Conservation (phyloP, 2,113 vertebrate species). For the Gallinago paraguaiae region DNA sequence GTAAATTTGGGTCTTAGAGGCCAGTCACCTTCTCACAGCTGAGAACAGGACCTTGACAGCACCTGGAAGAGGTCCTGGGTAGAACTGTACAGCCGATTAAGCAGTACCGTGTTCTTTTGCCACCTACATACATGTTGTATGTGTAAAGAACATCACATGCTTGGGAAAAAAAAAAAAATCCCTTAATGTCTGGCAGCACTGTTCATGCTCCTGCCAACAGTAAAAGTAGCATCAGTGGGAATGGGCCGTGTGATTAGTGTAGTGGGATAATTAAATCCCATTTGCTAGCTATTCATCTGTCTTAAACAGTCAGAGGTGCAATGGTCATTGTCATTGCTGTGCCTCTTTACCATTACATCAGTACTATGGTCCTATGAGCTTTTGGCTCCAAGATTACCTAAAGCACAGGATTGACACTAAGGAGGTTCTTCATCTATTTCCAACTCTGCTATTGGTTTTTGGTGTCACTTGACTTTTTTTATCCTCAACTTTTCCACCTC, state of each 20-base stretch:
- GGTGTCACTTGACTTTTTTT: neutral
- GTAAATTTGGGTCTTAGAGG: neutral
- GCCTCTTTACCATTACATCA: neutral
- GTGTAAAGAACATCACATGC: neutral
- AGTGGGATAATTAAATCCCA: neutral
- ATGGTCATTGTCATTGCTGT: neutral
- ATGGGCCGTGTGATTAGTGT: neutral
- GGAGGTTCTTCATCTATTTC: neutral
- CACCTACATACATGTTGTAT: neutral
- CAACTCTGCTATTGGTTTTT: neutral
- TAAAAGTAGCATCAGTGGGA: neutral
- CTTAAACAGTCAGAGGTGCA: neutral
- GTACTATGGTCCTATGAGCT: neutral
- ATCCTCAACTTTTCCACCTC: neutral
- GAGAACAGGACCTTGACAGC: neutral
- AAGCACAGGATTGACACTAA: neutral
- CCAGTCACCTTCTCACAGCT: neutral
- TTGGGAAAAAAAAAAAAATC: neutral
- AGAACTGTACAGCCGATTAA: neutral
- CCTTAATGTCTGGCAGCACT: neutral
- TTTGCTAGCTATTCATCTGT: neutral
- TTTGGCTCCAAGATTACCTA: neutral
- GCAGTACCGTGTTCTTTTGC: neutral
- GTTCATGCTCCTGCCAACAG: neutral
- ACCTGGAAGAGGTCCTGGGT: neutral